Evolutionary conservation across 2,888 invertebrate species (phyloP), one percentile per base, ranked within the genome.

Genomic region (Incurvaria masculella): DNA sequence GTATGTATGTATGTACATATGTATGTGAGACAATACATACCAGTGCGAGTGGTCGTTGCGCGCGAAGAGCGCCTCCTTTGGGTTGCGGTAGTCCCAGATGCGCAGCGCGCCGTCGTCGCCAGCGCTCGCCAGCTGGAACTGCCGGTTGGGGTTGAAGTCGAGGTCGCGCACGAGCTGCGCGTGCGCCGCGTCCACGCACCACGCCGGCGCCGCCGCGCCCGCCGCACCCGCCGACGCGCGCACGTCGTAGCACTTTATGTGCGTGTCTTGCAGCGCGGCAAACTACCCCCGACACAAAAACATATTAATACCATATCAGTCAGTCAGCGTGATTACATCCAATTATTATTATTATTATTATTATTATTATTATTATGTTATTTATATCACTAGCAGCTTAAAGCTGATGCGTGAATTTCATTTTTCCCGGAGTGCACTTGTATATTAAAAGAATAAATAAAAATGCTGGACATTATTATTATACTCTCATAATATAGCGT

Each of bases 111-210:
- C 96, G 70, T 99, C 98, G 68, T 99, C 98, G 0, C 98, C 98
- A 55, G 94, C 96, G 2, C 91, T 94, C 0, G 92, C 93, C 53
- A 98, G 65, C 59, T 92, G 91, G 62, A 97, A 97, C 61, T 96
- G 97, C 68, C 93, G 91, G 71, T 98, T 98, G n/a, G 96, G 93
- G 73, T 99, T 99, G 64, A 96, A 97, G 70, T 98, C 98, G 38
- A 99, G 68, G 63, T 96, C 94, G 47, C 97, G 80, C 52, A 94
- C 88, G 38, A 93, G 81, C 66, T 97, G 95, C 17, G 87, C 83
- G 70, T 98, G 97, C 2, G 94, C 92, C 54, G 88, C 86, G 55
- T 92, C 89, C 56, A 98, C 89, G 55, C 79, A 80, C 91, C 94
- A 96, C 0, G 88, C 86, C 1, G 84, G 73, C 58, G 88, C 86